Conservation (phyloP, 2,797 vertebrate genomes). For the Myripristis jacobus region DNA sequence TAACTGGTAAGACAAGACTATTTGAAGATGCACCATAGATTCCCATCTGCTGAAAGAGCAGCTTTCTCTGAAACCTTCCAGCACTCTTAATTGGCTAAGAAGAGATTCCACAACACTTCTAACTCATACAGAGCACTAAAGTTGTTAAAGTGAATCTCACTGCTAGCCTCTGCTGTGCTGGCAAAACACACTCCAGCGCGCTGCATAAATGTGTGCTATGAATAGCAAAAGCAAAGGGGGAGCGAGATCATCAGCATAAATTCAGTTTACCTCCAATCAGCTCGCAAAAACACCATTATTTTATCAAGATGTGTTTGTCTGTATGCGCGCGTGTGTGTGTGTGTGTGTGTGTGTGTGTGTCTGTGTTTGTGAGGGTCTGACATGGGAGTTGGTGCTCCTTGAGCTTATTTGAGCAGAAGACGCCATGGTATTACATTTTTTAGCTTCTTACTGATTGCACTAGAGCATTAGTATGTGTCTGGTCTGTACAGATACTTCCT, state of each 20-base stretch:
- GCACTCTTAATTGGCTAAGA: constrained; percentile 67
- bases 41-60: constrained; percentile 67
- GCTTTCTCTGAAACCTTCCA: constrained; percentile 36
- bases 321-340: background rate
- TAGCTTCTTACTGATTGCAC: constrained; percentile 26
- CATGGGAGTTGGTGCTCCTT: constrained; percentile 7
- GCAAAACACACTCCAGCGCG: constrained; percentile 63
- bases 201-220: constrained; percentile 60
- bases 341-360: constrained; percentile 7
- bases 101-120: constrained; percentile 55
- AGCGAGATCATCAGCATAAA: constrained; percentile 60
- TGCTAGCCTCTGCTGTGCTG: constrained; percentile 65
- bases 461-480: constrained; percentile 35
- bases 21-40: constrained; percentile 61
- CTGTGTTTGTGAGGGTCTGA: constrained; percentile 1
- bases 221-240: constrained; percentile 56
- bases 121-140: constrained; percentile 38
- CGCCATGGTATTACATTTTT: constrained; percentile 2
- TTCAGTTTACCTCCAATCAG: constrained; percentile 55
- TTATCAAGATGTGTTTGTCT: constrained; percentile 11
- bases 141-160: constrained; percentile 61
- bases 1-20: constrained; percentile 35
- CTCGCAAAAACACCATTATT: constrained; percentile 36
- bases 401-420: constrained; percentile 41
- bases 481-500: constrained; percentile 32